These are phyloP conservation scores for Narcine bancroftii DNA, from an alignment of 2,113 vertebrate genomes.

Conservation along the genomic window DNA sequence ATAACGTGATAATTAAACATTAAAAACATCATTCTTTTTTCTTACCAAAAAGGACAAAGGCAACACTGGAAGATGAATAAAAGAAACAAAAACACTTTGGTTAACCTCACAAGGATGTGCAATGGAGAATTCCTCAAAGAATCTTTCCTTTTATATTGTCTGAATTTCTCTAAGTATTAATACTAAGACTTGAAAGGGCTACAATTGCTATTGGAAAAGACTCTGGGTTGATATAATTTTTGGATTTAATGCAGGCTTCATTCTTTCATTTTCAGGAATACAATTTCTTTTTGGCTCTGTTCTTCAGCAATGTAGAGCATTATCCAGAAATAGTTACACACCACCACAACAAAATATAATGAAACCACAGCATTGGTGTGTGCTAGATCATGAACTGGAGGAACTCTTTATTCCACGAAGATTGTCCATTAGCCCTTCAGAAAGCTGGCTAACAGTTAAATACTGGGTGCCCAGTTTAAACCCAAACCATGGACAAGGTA, in stretches of 20 bases:
- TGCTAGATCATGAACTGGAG: conserved; percentile 69
- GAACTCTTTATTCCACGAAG: conserved; percentile 79
- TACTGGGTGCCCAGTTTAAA: conserved; percentile 63
- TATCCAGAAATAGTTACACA: neutral
- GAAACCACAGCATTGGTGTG: conserved; percentile 52
- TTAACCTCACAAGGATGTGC: neutral
- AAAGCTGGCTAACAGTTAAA: conserved; percentile 77
- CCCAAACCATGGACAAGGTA: neutral
- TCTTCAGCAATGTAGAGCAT: neutral
- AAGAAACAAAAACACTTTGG: neutral
- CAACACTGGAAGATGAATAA: too few relatives aligned
- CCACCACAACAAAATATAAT: neutral
- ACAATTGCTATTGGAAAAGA: neutral
- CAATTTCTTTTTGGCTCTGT: neutral
- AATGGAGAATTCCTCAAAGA: neutral
- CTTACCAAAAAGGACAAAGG: neutral
- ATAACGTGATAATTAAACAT: too few relatives aligned
- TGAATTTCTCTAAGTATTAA: neutral
- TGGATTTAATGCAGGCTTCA: neutral
- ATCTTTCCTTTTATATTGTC: neutral
- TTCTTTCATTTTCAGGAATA: neutral
- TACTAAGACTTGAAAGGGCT: neutral
- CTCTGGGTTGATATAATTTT: neutral
- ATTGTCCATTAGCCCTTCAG: conserved; percentile 79
- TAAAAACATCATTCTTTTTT: too few relatives aligned